Base-by-base conservation (phyloP, 2,113 vertebrate genomes). In the Tapirus terrestris region DNA sequence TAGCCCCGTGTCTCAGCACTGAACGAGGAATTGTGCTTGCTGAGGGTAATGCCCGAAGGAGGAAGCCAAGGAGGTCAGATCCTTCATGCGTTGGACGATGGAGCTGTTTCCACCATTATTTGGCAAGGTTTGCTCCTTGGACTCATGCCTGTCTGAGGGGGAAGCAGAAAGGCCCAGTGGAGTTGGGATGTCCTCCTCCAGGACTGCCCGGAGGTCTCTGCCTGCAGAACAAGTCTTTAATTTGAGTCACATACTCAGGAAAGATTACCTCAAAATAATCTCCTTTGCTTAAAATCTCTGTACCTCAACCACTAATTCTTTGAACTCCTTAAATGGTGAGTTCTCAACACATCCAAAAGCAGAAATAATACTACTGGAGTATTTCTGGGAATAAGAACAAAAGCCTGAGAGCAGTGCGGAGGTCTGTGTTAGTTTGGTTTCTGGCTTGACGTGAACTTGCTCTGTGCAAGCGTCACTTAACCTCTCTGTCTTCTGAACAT, bases 41-140 rank as follows among this genome's bases (percentile, higher is more conserved):
- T 91, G 93, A 76, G n/a, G 76, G 56, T n/a, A 43, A 65, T 25
- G 8, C 87, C 39, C 94, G 77, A 84, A 0, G 0, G 25, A 7
- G 1, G 89, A 97, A 31, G 61, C 87, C 31, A 6, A 39, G 16
- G 73, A 76, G n/a, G 67, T 48, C 79, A 72, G 70, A 43, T 61
- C 89, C 53, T 92, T 84, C 48, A 18, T 60, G 1, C 3, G 70
- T 23, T 0, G 76, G 73, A 81, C 93, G 93, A 56, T 23, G 23
- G 36, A 87, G 73, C 65, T 12, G 11, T 95, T 88, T 36, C 1
- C 2, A 73, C 79, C 79, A 70, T 67, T 17, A 29, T 21, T 68
- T 89, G 92, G 91, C 82, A 95, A 67, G 31, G 72, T 72, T 53
- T 4, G 3, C 36, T 39, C 81, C n/a, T 70, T 85, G 94, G 79